These are phyloP conservation scores for Entomobrya multifasciata DNA, from an alignment of 2,888 invertebrate species.

Conservation along the genomic window DNA sequence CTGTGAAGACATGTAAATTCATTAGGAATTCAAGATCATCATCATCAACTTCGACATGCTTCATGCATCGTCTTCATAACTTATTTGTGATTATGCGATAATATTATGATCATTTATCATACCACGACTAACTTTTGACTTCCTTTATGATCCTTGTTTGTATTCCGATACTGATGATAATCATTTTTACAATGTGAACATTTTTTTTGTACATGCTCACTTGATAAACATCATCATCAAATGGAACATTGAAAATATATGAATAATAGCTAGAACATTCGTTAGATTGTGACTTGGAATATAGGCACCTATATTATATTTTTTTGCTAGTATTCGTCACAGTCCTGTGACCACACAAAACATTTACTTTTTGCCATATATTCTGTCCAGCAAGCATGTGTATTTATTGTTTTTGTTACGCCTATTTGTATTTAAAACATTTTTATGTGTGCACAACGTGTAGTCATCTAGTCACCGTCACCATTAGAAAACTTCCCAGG, in stretches of 20 bases:
- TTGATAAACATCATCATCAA: conserved; percentile 17
- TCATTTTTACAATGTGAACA: background rate
- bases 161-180: background rate
- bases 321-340: conserved; percentile 16
- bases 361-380: conserved; percentile 1
- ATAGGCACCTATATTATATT: background rate
- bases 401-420: conserved; percentile 33
- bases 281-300: too few relatives aligned
- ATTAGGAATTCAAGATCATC: conserved; percentile 33
- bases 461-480: background rate
- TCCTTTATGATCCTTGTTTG: background rate
- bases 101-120: conserved; percentile 26
- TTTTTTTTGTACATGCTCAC: background rate
- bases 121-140: background rate
- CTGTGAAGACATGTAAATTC: background rate
- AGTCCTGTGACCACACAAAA: conserved; percentile 41
- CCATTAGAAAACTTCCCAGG: background rate
- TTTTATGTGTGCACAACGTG: background rate
- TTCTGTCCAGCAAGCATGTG: background rate
- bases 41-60: background rate
- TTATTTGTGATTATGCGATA: conserved; percentile 29
- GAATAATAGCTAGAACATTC: conserved; percentile 6
- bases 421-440: conserved; percentile 26
- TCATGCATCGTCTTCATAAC: background rate
- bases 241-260: conserved; percentile 18